Evolutionary conservation across 2,113 vertebrate genomes (phyloP).

Genomic region (Pollachius pollachius): DNA sequence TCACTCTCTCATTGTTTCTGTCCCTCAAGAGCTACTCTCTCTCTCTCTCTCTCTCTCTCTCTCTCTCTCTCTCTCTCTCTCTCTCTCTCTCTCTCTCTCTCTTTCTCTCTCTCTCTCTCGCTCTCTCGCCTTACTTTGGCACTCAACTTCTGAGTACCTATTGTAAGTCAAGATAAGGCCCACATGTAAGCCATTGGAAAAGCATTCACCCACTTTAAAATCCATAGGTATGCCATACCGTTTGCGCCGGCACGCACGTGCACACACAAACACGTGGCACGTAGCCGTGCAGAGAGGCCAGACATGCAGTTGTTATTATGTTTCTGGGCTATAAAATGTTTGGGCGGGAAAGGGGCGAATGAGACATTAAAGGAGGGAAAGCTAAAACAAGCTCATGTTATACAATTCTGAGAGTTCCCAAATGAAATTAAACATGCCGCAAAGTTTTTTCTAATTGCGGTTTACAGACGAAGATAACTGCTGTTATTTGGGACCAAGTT

Average conservation of each 20-base stretch:
- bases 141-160: neutral
- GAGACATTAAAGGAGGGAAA: neutral
- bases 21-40: too few species aligned
- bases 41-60: too few species aligned
- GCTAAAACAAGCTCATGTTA: too few species aligned
- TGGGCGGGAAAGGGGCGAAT: neutral
- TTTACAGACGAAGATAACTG: too few species aligned
- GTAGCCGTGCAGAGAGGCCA: neutral
- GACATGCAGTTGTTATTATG: neutral
- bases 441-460: too few species aligned
- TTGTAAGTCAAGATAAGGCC: slow-evolving; percentile 2
- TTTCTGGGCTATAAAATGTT: neutral
- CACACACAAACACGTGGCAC: neutral
- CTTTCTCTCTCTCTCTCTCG: too few species aligned
- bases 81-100: too few species aligned
- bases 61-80: too few species aligned
- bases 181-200: neutral
- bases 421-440: too few species aligned
- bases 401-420: too few species aligned
- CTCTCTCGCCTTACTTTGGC: too few species aligned
- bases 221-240: neutral
- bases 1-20: neutral
- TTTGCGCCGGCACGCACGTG: neutral
- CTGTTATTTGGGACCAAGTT: too few species aligned
- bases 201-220: neutral